phyloP scores from a whole-genome alignment of 2,113 vertebrate genomes.

The Melanerpes aurifrons region DNA sequence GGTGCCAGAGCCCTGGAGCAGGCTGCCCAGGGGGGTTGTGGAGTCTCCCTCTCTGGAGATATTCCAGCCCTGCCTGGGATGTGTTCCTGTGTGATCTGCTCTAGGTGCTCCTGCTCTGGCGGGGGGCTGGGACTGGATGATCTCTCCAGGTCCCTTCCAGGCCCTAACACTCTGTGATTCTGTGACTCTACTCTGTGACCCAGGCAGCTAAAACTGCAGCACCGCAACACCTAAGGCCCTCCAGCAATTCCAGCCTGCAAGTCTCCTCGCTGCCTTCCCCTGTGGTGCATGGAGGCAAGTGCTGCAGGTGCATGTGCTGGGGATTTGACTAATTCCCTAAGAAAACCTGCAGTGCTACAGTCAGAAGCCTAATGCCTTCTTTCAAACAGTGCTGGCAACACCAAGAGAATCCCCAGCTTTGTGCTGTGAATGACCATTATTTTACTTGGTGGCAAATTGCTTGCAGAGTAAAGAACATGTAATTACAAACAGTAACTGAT shows the following conservation, averaged over 20 bases:
- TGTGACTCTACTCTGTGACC: background rate
- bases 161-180: too few species aligned
- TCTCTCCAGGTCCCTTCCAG: too few species aligned
- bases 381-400: background rate
- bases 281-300: background rate
- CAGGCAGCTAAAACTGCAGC: background rate
- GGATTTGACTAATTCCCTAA: background rate
- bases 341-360: background rate
- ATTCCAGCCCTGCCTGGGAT: too few species aligned
- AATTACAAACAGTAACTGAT: constrained; percentile 8
- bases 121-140: too few species aligned
- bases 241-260: background rate
- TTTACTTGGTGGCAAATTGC: background rate
- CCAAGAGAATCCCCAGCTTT: background rate
- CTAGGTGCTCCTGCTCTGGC: too few species aligned
- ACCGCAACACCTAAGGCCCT: background rate
- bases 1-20: too few species aligned
- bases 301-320: background rate
- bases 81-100: too few species aligned
- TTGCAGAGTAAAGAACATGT: background rate
- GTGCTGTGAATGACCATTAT: background rate
- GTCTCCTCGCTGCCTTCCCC: background rate
- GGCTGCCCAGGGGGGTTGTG: too few species aligned
- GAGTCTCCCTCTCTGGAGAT: too few species aligned
- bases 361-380: constrained; percentile 9